Evolutionary conservation across 2,113 vertebrate genomes (phyloP).

Genomic region (Tautogolabrus adspersus): DNA sequence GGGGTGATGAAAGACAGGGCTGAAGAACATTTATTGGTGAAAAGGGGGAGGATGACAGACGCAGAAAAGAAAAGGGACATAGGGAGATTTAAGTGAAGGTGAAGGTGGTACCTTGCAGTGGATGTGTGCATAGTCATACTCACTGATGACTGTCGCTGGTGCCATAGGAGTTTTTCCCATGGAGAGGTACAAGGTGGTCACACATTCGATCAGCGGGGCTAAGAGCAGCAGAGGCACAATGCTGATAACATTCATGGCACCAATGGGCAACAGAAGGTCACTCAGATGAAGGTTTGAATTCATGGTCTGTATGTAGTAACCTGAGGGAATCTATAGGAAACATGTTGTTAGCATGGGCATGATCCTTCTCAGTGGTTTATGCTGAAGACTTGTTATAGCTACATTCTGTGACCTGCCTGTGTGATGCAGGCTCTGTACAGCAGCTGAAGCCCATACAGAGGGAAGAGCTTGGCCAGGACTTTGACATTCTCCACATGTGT

Average conservation of each 20-base stretch:
- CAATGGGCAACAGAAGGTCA: conserved; percentile 88
- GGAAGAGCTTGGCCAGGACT: conserved; percentile 86
- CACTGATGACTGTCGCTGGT: conserved; percentile 87
- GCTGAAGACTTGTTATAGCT: no score
- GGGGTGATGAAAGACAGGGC: conserved; percentile 60
- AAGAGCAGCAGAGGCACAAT: conserved; percentile 89
- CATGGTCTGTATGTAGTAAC: conserved; percentile 95
- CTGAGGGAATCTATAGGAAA: conserved; percentile 89
- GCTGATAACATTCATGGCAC: conserved; percentile 90
- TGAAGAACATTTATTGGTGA: conserved; percentile 46
- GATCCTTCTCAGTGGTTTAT: neutral
- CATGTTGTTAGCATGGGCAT: neutral
- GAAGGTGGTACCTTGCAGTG: neutral
- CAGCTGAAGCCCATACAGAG: conserved; percentile 89
- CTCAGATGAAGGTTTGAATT: conserved; percentile 90
- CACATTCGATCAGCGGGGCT: conserved; percentile 87
- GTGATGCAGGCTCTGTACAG: conserved; percentile 88
- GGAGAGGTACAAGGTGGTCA: conserved; percentile 80
- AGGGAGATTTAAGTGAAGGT: conserved; percentile 36
- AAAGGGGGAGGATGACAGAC: conserved; percentile 20
- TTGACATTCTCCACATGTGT: conserved; percentile 89
- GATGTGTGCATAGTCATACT: conserved; percentile 39
- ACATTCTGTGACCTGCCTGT: conserved; percentile 82
- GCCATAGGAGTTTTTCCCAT: conserved; percentile 74
- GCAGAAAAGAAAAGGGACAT: conserved; percentile 23